A percentile compares a stretch with the other conserved stretches of the same genome.
Conservation (phyloP, 2,797 vertebrate genomes). For the Gymnodraco acuticeps region DNA sequence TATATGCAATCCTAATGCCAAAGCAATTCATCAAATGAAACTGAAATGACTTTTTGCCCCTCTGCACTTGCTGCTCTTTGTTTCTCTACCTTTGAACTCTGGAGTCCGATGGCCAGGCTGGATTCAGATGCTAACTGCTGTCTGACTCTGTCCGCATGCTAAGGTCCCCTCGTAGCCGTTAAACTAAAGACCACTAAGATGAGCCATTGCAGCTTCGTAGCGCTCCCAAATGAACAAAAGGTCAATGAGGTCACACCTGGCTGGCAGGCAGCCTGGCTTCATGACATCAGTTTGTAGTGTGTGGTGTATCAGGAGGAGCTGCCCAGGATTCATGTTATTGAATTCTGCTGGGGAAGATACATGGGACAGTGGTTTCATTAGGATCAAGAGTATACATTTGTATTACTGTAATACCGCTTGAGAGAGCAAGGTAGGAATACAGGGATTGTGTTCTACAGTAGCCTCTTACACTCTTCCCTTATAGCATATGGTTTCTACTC, state of each 20-base stretch:
- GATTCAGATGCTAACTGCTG: constrained; percentile 39
- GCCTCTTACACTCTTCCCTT: constrained; percentile 25
- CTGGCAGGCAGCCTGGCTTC: constrained; percentile 34
- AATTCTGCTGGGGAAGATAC: constrained; percentile 56
- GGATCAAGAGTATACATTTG: constrained; percentile 48
- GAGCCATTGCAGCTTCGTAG: constrained; percentile 51
- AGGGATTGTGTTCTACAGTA: constrained; percentile 22
- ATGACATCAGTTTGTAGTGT: constrained; percentile 25
- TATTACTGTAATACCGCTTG: constrained; percentile 32
- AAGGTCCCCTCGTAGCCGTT: constrained; percentile 35
- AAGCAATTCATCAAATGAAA: constrained; percentile 9
- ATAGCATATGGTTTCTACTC: constrained; percentile 33
- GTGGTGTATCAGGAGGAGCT: constrained; percentile 33
- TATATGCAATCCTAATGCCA: background rate
- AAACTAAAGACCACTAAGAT: constrained; percentile 50
- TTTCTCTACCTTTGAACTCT: constrained; percentile 28
- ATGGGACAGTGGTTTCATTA: constrained; percentile 63
- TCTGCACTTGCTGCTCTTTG: constrained; percentile 8
- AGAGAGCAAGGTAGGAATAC: constrained; percentile 17
- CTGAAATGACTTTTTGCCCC: background rate
- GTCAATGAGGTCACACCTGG: constrained; percentile 64
- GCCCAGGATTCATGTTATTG: constrained; percentile 42
- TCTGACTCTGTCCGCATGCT: constrained; percentile 36
- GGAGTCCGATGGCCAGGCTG: constrained; percentile 21
- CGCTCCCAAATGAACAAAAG: constrained; percentile 53